A percentile compares a stretch with the other conserved stretches of the same genome.
These are phyloP conservation scores for Propithecus perrieri DNA, from an alignment of 2,797 vertebrate species.

Conservation along the genomic window DNA sequence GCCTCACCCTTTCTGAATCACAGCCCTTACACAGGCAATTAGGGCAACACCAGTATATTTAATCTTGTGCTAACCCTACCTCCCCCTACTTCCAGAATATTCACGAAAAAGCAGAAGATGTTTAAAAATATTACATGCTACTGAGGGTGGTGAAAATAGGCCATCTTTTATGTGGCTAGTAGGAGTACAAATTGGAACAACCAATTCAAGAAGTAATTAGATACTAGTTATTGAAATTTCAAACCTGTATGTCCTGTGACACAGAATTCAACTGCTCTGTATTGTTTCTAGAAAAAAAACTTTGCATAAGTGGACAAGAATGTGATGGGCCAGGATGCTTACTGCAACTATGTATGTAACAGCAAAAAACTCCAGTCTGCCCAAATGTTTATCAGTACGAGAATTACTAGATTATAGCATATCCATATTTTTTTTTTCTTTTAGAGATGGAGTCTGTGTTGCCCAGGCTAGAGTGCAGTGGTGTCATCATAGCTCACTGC, in stretches of 20 bases:
- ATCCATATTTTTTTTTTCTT: background rate
- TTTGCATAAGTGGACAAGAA: background rate
- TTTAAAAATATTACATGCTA: background rate
- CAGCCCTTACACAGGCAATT: background rate
- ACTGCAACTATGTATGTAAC: background rate
- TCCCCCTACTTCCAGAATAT: background rate
- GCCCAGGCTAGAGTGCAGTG: background rate
- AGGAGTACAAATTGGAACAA: background rate
- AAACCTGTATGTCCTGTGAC: background rate
- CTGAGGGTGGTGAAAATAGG: background rate
- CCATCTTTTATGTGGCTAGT: background rate
- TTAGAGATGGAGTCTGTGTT: background rate
- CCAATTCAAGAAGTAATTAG: background rate
- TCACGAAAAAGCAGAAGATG: background rate
- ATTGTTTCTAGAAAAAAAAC: background rate
- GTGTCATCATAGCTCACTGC: background rate
- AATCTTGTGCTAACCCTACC: background rate
- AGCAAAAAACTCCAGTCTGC: background rate
- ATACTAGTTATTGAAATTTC: background rate
- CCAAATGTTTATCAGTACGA: background rate
- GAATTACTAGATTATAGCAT: background rate
- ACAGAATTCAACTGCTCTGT: background rate
- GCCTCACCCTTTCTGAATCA: constrained; percentile 4
- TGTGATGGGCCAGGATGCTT: background rate
- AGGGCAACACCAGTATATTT: background rate